These are phyloP conservation scores for Pycnonotus jocosus DNA, from an alignment of 2,113 vertebrate species.

Conservation along the genomic window DNA sequence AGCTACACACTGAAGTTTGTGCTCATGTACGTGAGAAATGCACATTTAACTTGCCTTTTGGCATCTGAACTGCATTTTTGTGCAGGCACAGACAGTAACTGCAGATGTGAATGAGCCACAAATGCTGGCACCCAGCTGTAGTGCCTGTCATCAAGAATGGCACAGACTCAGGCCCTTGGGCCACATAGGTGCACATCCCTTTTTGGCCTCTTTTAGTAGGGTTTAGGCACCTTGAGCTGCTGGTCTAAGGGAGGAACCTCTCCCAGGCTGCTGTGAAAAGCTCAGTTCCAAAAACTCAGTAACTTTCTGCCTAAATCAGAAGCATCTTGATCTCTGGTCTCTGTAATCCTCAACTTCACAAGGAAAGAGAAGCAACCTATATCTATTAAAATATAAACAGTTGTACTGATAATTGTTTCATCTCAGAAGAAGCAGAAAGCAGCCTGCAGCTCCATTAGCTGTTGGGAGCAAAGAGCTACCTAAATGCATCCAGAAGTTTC, in stretches of 20 bases:
- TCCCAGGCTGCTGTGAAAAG: not conserved
- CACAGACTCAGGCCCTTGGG: not conserved
- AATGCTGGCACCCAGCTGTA: not conserved
- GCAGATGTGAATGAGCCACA: not conserved
- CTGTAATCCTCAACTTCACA: not conserved
- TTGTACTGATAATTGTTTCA: not conserved
- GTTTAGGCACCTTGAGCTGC: not conserved
- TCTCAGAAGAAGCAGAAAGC: not conserved
- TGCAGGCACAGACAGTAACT: not conserved
- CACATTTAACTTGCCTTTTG: not conserved
- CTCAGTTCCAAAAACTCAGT: not conserved
- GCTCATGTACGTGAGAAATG: not conserved
- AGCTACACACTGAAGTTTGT: not conserved
- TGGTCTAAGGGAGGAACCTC: not conserved
- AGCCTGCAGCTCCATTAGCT: not conserved
- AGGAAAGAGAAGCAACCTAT: not conserved
- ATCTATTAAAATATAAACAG: not conserved
- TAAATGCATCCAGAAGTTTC: not conserved
- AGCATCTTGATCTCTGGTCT: not conserved
- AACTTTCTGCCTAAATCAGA: not conserved
- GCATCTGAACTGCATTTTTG: not conserved
- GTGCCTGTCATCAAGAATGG: not conserved
- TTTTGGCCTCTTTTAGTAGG: not conserved
- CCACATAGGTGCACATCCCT: not conserved
- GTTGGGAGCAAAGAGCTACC: not conserved